Percentiles rank a stretch among this genome's conserved stretches.
These are phyloP conservation scores for Sus scrofa DNA, from an alignment of 2,113 vertebrate species.

Conservation along the genomic window DNA sequence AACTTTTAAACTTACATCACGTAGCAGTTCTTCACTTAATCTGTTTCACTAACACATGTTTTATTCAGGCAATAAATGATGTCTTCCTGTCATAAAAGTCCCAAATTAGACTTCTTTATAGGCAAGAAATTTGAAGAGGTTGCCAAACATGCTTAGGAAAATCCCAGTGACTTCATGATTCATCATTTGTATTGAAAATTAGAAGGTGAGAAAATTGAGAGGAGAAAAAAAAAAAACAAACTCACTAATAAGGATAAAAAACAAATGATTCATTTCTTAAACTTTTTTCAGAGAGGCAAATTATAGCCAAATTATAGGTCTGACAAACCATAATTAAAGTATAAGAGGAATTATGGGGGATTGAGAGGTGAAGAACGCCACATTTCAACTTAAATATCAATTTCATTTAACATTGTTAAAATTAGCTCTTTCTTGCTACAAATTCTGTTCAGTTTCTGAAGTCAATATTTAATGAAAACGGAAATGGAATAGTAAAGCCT, in stretches of 20 bases:
- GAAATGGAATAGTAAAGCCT: conserved; percentile 53
- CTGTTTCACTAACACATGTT: conserved; percentile 66
- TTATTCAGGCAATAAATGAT: conserved; percentile 75
- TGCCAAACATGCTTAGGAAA: conserved; percentile 78
- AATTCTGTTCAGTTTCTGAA: conserved; percentile 59
- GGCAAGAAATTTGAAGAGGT: conserved; percentile 70
- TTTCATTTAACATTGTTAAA: conserved; percentile 71
- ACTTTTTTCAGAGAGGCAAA: conserved; percentile 77
- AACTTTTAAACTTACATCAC: conserved; percentile 49
- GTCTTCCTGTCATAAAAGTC: conserved; percentile 77
- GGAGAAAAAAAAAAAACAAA: neutral
- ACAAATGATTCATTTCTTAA: conserved; percentile 80
- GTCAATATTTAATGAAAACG: conserved; percentile 61
- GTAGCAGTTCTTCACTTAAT: conserved; percentile 54
- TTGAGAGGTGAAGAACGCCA: conserved; percentile 60
- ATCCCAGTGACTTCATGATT: conserved; percentile 77
- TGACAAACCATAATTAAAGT: conserved; percentile 75
- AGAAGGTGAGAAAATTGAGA: conserved; percentile 78
- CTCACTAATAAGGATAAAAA: conserved; percentile 78
- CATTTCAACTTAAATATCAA: conserved; percentile 77
- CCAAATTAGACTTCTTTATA: conserved; percentile 71
- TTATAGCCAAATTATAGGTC: conserved; percentile 79
- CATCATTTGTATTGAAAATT: conserved; percentile 82
- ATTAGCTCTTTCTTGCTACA: conserved; percentile 70
- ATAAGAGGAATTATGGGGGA: conserved; percentile 65